Conservation (phyloP, 2,888 invertebrate species). For the Troides aeacus region DNA sequence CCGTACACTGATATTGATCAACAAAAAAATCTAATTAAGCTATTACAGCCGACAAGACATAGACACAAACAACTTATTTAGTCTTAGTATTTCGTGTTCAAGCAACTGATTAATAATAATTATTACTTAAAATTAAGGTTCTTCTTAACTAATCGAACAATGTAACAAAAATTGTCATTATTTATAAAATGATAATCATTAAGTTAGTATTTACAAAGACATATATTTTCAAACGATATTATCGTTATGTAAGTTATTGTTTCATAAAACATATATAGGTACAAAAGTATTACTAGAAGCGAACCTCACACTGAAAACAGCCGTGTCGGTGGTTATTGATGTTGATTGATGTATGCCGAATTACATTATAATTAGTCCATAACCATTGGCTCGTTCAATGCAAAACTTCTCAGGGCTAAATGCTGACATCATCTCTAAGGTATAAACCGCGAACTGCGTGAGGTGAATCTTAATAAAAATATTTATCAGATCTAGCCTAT, state of each 20-base stretch:
- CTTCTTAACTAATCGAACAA: too few species aligned
- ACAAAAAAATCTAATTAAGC: neutral
- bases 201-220: neutral
- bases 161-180: too few species aligned
- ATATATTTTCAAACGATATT: neutral
- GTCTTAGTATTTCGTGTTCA: too few species aligned
- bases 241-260: neutral
- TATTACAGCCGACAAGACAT: too few species aligned
- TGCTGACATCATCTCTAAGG: constrained; percentile 51
- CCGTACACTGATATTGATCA: constrained; percentile 7
- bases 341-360: constrained; percentile 57
- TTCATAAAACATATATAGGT: neutral
- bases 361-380: constrained; percentile 49
- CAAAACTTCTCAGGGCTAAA: constrained; percentile 56
- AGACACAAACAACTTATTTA: too few species aligned
- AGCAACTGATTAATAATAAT: too few species aligned
- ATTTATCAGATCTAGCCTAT: neutral
- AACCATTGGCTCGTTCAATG: constrained; percentile 51
- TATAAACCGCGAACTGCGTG: neutral
- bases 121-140: too few species aligned
- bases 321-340: constrained; percentile 42
- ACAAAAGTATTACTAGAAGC: constrained; percentile 10
- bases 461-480: neutral
- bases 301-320: constrained; percentile 31
- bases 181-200: too few species aligned